A percentile compares a stretch with the other conserved stretches of the same genome.
phyloP scores from a whole-genome alignment of 2,888 invertebrate species.

The Mimas tiliae region DNA sequence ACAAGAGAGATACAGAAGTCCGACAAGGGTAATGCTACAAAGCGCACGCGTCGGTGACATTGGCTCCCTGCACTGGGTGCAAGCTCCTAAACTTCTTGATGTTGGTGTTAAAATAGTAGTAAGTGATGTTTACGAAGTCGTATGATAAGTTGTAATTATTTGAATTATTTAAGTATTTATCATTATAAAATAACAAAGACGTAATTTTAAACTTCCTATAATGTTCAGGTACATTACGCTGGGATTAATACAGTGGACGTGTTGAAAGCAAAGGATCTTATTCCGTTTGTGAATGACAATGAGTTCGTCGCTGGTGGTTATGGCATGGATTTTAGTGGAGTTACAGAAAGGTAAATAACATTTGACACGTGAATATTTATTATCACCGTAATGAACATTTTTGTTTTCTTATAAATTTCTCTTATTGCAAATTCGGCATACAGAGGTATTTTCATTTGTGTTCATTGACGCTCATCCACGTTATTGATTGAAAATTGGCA shows the following conservation, averaged over 20 bases:
- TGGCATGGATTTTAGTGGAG: slow-evolving; percentile 60
- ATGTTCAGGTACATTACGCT: slow-evolving; percentile 45
- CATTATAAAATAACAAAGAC: not conserved
- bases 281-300: slow-evolving; percentile 27
- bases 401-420: too few species aligned
- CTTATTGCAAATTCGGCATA: too few species aligned
- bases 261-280: slow-evolving; percentile 38
- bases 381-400: too few species aligned
- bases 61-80: slow-evolving; percentile 42
- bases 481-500: too few species aligned
- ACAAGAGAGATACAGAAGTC: slow-evolving; percentile 1
- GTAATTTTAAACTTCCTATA: not conserved
- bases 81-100: slow-evolving; percentile 29
- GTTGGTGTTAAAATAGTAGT: slow-evolving; percentile 40
- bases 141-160: not conserved
- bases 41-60: slow-evolving; percentile 39
- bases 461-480: too few species aligned
- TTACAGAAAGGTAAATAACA: slow-evolving; percentile 44
- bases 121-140: slow-evolving; percentile 21
- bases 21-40: slow-evolving; percentile 31
- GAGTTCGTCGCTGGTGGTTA: slow-evolving; percentile 30
- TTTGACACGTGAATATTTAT: not conserved
- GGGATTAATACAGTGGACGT: slow-evolving; percentile 45
- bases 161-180: not conserved
- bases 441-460: too few species aligned